Evolutionary conservation across 2,113 vertebrate genomes (phyloP), one percentile per base, ranked within the genome.

Genomic region (Bungarus multicinctus): DNA sequence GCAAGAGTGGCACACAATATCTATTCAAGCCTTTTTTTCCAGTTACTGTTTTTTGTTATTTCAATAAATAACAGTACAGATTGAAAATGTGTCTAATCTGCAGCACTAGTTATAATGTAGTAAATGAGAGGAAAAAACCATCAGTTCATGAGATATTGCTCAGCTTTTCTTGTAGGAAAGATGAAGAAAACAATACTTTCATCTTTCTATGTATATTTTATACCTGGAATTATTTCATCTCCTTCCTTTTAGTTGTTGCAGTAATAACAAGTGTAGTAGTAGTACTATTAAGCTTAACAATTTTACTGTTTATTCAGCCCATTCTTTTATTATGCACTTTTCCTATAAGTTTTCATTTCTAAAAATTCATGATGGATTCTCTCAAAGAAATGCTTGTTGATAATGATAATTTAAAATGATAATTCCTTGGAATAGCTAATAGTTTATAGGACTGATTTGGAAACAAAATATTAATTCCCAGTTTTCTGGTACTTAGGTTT

Each of bases 401-500:
- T n/a, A n/a, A n/a, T n/a, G 74, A 50, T 50, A 50, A 50, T 88
- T 87, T 88, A 27, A 92, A 88, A 20, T 34, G n/a, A n/a, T 52
- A 60, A 60, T 90, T 86, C 54, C 16, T 16, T 25, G 5, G 85
- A 90, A 95, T 91, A 95, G 92, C 93, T 95, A 85, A 91, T 47
- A 96, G 91, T 93, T 96, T 96, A 95, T 90, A 95, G 92, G 23
- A 89, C 90, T 91, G 93, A 93, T 95, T 93, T 95, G 55, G 52
- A 93, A 47, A 88, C 94, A 90, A 50, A 95, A 92, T 92, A 87
- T 96, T 81, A 81, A 81, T 92, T 87, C 47, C 57, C 93, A 93
- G 34, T 95, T 96, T 87, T 95, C 60, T n/a, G 53, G 30, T 85
- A 95, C 86, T 91, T 54, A 0, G 52, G 90, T 96, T 94, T 95